Percentiles rank a stretch among this genome's conserved stretches.
phyloP scores from a whole-genome alignment of 1,140 invertebrate genomes.

The Calosoma granatense region DNA sequence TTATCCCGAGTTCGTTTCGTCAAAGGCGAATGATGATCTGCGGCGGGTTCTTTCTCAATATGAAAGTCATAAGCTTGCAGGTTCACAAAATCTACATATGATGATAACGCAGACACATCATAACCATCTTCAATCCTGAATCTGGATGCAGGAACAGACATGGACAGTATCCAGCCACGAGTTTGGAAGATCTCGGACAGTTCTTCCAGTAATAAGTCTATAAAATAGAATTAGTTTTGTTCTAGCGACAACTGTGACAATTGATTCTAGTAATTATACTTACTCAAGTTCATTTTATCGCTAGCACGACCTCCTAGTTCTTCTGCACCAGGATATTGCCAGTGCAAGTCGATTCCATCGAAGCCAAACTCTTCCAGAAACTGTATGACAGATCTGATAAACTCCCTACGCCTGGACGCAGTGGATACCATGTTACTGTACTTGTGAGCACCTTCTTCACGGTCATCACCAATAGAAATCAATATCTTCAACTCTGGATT shows the following conservation, averaged over 20 bases:
- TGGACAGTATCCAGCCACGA: conserved; percentile 39
- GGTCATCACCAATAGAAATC: conserved; percentile 40
- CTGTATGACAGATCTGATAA: conserved; percentile 48
- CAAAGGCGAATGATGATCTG: conserved; percentile 47
- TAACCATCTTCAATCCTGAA: conserved; percentile 41
- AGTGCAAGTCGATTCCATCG: conserved; percentile 50
- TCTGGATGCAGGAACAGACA: conserved; percentile 45
- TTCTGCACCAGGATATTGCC: conserved; percentile 47
- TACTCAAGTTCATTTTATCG: conserved; percentile 40
- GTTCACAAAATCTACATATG: conserved; percentile 52
- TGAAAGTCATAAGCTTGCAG: conserved; percentile 63
- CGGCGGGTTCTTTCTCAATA: conserved; percentile 46
- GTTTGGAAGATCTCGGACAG: conserved; percentile 40
- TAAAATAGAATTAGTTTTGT: conserved; percentile 18
- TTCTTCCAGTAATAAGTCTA: conserved; percentile 36
- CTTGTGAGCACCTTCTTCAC: conserved; percentile 33
- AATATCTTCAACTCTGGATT: conserved; percentile 41
- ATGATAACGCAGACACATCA: conserved; percentile 28
- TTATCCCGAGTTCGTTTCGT: conserved; percentile 25
- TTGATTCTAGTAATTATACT: not conserved
- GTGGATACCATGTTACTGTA: conserved; percentile 38
- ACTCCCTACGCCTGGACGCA: conserved; percentile 36
- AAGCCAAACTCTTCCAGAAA: conserved; percentile 46
- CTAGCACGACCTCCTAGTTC: conserved; percentile 34
- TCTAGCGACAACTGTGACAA: not conserved